phyloP scores from a whole-genome alignment of 1,140 invertebrate genomes.

The Philaenus spumarius region DNA sequence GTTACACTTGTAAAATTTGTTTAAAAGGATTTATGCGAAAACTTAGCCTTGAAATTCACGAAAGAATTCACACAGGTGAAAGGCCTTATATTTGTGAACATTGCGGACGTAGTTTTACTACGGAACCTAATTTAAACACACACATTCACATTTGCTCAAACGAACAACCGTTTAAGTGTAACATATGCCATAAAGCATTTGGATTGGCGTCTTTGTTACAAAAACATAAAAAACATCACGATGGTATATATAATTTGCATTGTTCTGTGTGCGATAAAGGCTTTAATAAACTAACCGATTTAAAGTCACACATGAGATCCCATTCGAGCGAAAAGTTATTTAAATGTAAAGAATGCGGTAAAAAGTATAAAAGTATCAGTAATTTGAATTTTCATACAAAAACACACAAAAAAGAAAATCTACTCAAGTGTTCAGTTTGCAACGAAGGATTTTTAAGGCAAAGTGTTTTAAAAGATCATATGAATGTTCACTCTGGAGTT shows the following conservation, averaged over 20 bases:
- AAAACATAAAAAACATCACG: constrained; percentile 9
- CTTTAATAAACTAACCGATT: constrained; percentile 66
- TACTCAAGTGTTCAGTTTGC: constrained; percentile 15
- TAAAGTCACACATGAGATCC: constrained; percentile 67
- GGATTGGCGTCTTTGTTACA: background rate
- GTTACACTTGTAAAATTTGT: constrained; percentile 8
- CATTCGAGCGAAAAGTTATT: constrained; percentile 56
- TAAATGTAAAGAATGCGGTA: constrained; percentile 71
- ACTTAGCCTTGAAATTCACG: constrained; percentile 17
- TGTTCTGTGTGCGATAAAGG: constrained; percentile 60
- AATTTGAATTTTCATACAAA: constrained; percentile 17
- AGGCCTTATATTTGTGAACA: constrained; percentile 24
- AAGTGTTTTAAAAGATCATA: constrained; percentile 7
- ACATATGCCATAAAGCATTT: constrained; percentile 6
- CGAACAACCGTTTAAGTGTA: constrained; percentile 4
- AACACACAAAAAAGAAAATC: constrained; percentile 6
- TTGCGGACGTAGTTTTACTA: constrained; percentile 18
- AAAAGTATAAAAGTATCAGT: constrained; percentile 22
- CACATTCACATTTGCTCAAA: constrained; percentile 11
- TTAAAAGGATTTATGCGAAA: constrained; percentile 12
- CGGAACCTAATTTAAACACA: background rate
- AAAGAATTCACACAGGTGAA: constrained; percentile 23
- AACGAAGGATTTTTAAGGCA: constrained; percentile 5
- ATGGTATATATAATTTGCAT: background rate
- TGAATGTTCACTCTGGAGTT: constrained; percentile 4